Evolutionary conservation across 2,113 vertebrate species (phyloP), one percentile per base, ranked within the genome.

Genomic region (Plecotus auritus): DNA sequence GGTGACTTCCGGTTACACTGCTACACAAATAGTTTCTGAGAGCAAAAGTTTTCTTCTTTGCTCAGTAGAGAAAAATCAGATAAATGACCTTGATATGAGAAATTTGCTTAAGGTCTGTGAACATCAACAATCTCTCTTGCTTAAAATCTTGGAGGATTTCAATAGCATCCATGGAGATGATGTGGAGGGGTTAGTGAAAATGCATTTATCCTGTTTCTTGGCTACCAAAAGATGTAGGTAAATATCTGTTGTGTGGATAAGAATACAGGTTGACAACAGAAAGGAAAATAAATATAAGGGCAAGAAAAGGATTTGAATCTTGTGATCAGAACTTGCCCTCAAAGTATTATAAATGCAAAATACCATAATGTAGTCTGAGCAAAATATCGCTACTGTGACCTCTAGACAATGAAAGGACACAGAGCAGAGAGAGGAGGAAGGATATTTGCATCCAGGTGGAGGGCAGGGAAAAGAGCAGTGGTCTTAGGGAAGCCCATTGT

Each of bases 381-480:
- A 91, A 23, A 54, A 10, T 49, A 40, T 93, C 13, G 9, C 0
- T 18, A 40, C 20, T 64, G 20, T 56, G 22, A 89, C 61, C 13
- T 73, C 20, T 69, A 61, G 23, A 40, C 6, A 13, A 67, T 17
- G 49, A 12, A 56, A 88, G 17, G 40, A 80, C 77, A 72, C 0
- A 78, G n/a, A 51, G 11, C 6, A 23, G 35, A 93, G 22, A 74
- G 2, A 56, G 3, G 13, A 49, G 12, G 30, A 87, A n/a, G 5
- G 2, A n/a, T 12, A 12, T 72, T 59, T 61, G 40, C 6, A n/a
- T 12, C 3, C 10, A 3, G 14, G 30, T 20, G 17, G 30, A 77
- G 28, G 9, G 3, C 11, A 80, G 23, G 47, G 5, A 67, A 40
- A 51, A 6, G 23, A 76, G 12, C 0, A 2, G 0, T 30, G 7